Base-by-base conservation (phyloP, 1,140 invertebrate species). In the Rhyzopertha dominica region DNA sequence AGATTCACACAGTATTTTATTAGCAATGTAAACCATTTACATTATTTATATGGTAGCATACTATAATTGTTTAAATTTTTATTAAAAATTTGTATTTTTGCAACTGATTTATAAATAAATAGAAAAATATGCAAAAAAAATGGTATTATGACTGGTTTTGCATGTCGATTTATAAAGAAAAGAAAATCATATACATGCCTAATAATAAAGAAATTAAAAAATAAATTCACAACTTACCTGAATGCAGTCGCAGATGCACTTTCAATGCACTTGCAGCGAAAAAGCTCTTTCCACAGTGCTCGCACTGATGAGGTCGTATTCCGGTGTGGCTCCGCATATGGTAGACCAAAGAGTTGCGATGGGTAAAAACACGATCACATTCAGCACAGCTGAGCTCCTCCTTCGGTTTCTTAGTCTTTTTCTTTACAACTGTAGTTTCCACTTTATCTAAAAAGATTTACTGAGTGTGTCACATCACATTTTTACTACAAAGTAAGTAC, bases 261-360 rank as follows among this genome's bases (percentile, higher is more conserved):
- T 87, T 89, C 7, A 90, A 67, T 2, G 87, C 85, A 54, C 81
- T 81, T 2, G 79, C 76, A 0, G 86, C 84, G 50, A 87, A 88
- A 62, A 91, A 91, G 40, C 78, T 77, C 63, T 88, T 88, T 2
- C 81, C 82, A 60, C 88, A 92, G n/a, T 79, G 76, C 32, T 81
- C 76, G 59, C 88, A 92, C n/a, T 80, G 77, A 58, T 87, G 84
- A 5, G 85, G 80, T 47, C 80, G 72, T 54, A 84, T 78, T 4
- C 84, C 82, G 2, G 77, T 82, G 57, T 92, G 88, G 37, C 84
- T 85, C 44, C 84, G 67, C 70, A 87, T 75, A 56, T 93, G 89
- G 65, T 92, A 91, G 17, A 88, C 76, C 26, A 91, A 67, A 29
- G 88, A 90, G 67, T 90, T 92, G 35, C 83, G 72, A 53, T 91